Conservation (phyloP, 1,140 invertebrate genomes). For the Drosophila ohnishii region DNA sequence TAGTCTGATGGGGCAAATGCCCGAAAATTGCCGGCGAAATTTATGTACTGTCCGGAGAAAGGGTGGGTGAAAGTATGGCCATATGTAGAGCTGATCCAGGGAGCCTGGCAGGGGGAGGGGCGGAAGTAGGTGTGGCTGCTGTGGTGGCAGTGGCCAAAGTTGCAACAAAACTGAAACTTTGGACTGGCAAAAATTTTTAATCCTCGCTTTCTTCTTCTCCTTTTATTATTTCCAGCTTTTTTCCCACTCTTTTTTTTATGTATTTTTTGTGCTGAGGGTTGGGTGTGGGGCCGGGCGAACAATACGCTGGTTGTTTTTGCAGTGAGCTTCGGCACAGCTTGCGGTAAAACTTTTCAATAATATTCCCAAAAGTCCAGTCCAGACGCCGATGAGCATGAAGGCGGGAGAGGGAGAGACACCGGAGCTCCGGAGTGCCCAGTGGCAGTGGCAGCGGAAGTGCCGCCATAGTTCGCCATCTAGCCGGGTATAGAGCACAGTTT, state of each 20-base stretch:
- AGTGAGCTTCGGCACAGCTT: constrained; percentile 66
- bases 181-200: constrained; percentile 58
- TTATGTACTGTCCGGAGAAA: constrained; percentile 57
- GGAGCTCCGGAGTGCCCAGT: constrained; percentile 21
- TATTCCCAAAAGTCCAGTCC: constrained; percentile 78
- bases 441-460: constrained; percentile 67
- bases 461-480: constrained; percentile 65
- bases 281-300: constrained; percentile 35
- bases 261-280: constrained; percentile 25
- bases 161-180: constrained; percentile 79
- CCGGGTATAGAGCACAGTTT: constrained; percentile 60
- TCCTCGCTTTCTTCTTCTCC: constrained; percentile 42
- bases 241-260: constrained; percentile 40
- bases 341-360: constrained; percentile 79
- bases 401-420: constrained; percentile 26
- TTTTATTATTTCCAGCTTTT: constrained; percentile 35
- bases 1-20: constrained; percentile 51
- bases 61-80: constrained; percentile 16
- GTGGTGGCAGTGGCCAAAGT: constrained; percentile 74
- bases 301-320: constrained; percentile 77
- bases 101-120: not conserved
- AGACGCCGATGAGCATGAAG: constrained; percentile 40
- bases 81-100: constrained; percentile 28
- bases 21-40: constrained; percentile 66
- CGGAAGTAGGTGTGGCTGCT: constrained; percentile 39